Base-by-base conservation (phyloP, 64 coral and sea anemone species). In the Pachyseris speciosa region DNA sequence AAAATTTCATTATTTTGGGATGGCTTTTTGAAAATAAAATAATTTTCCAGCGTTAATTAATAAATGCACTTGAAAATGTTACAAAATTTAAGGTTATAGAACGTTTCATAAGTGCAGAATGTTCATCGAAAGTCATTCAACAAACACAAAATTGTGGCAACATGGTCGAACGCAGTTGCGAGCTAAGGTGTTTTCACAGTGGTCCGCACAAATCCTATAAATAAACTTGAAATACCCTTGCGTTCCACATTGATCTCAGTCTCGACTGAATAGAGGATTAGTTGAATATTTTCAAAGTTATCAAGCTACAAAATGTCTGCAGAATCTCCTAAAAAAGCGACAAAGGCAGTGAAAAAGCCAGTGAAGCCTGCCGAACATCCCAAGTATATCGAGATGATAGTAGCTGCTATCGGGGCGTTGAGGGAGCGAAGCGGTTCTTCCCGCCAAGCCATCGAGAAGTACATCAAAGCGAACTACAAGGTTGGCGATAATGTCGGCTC, bases 401-500 rank as follows among this genome's bases (percentile, higher is more conserved):
- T 36, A 31, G 66, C 66, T 34, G 66, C 66, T 12, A 17, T 69
- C 9, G 16, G 11, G 3, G 28, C 66, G 10, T 37, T 69, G 66
- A 47, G 47, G 41, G 71, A 74, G 25, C 22, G 71, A 7, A 47
- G 4, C 24, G 71, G 71, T 45, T 44, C 71, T 24, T 74, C 71
- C 4, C 71, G 71, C 1, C 39, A 47, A 47, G 71, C 71, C 71
- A 74, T 74, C 42, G 71, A 44, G 38, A 74, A 74, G 41, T 74
- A 74, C 71, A 74, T 74, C n/a, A 47, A 48, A 28, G 71, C 20
- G 39, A 74, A 47, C 71, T 74, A 49, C 71, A 74, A 74, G 22
- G 71, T 45, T 43, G 41, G 40, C 13, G 71, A 72, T 20, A 39
- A 45, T 45, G 71, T 47, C 26, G 40, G 38, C 3, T 3, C 39